Evolutionary conservation across 2,113 vertebrate genomes (phyloP), one percentile per base, ranked within the genome.

Genomic region (Myrmecobius fasciatus): DNA sequence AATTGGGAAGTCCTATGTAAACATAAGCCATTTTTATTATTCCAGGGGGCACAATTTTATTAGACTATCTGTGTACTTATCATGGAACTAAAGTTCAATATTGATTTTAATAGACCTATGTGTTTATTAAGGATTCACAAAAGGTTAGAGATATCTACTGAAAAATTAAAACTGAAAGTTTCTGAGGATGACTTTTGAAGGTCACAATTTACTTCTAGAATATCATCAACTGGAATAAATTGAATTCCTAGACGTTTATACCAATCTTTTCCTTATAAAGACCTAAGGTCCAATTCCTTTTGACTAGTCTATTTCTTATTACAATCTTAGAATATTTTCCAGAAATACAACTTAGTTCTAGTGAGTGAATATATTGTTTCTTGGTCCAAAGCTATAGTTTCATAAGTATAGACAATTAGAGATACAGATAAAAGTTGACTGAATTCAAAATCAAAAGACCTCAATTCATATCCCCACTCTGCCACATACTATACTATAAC

Each of bases 291-390:
- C 36, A 93, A 91, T 95, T 97, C 97, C 88, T 92, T 95, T 95
- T 95, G 93, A 92, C 88, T 54, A 91, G 22, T 94, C 90, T 92
- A 24, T 67, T 96, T 95, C 56, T 94, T 93, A 90, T 60, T 89
- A 97, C 96, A 97, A 96, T 97, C 92, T 97, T 43, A 90, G 25
- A 25, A 20, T 2, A 60, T 94, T 95, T 94, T 47, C 53, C 95
- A 48, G 26, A 94, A 75, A 91, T 93, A 95, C 92, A 11, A 52
- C 24, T 43, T 93, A 56, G 20, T 0, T 93, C 47, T 92, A 83
- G 31, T 95, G 52, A 97, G 93, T 93, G 17, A n/a, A 83, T n/a
- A 22, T 0, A 83, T 43, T 43, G 6, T 43, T 43, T 83, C n/a
- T 83, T 83, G 67, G n/a, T 83, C 17, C 67, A 83, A 20, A 83